Base-by-base conservation (phyloP, 2,888 invertebrate species). In the Aricia artaxerxes region DNA sequence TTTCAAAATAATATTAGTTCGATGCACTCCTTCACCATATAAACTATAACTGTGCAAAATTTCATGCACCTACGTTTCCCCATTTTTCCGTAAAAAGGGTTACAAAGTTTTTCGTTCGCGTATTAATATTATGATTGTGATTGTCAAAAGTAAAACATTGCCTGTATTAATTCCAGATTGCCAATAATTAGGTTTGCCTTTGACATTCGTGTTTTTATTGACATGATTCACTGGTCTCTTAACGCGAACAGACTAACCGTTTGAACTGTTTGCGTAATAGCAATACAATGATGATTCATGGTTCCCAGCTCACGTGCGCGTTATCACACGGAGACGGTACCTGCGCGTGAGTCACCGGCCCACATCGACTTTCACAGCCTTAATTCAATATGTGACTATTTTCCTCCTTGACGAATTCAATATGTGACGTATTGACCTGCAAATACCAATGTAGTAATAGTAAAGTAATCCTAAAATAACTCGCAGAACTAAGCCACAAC, bases 301-400 rank as follows among this genome's bases (percentile, higher is more conserved):
- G 93, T 82, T 92, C 93, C 92, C 31, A 85, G 87, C 90, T 91
- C 93, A 91, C 91, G 93, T 92, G 91, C 86, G 85, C 89, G 64
- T 92, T 92, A 93, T 93, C 93, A 90, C 83, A 88, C 86, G 83
- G 86, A 87, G 90, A 90, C 87, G 87, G 86, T 92, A 92, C 93
- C 92, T 91, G 91, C 91, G 92, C 91, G 90, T 88, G 91, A 64
- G 64, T 64, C 64, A 64, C 31, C 64, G 24, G 11, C 64, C 64
- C 64, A 31, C 64, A 31, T 24, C 92, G 91, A 92, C 87, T 92
- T 91, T 91, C 82, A 89, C 88, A 93, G 93, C 93, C 93, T 92
- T 93, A 9, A 64, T 64, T 64, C 64, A 31, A 64, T 61, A 61
- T 64, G 64, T 24, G 24, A 24, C 49, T 49, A 49, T 9, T 24